These are phyloP conservation scores for Phoeniculus purpureus DNA, from an alignment of 2,797 vertebrate genomes.

Conservation along the genomic window DNA sequence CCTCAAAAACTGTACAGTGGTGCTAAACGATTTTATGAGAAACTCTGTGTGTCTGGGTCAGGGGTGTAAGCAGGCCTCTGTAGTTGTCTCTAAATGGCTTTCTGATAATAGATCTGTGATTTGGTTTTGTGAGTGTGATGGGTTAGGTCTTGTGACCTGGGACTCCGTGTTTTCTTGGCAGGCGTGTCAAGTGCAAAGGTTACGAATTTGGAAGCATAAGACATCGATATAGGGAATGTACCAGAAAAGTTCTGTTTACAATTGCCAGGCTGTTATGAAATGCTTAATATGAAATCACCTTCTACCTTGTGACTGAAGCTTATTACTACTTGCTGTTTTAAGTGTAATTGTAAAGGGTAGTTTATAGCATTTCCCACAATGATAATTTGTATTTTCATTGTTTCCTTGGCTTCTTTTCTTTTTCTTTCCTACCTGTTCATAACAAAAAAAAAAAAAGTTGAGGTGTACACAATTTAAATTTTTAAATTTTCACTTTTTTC, in stretches of 20 bases:
- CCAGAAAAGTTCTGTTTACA: not conserved
- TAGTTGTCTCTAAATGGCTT: not conserved
- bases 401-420: not conserved
- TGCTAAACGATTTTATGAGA: not conserved
- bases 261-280: not conserved
- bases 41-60: not conserved
- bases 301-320: not conserved
- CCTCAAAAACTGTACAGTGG: not conserved
- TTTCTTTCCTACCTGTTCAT: not conserved
- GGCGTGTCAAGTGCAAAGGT: not conserved
- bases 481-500: not conserved
- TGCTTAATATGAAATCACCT: not conserved
- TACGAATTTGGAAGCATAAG: not conserved
- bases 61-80: not conserved
- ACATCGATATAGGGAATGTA: not conserved
- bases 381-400: not conserved
- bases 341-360: not conserved
- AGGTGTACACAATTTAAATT: not conserved
- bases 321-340: not conserved
- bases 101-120: not conserved
- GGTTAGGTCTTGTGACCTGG: too few relatives aligned
- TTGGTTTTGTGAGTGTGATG: not conserved
- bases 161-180: not conserved
- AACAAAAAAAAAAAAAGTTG: not conserved
- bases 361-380: not conserved